These are phyloP conservation scores for Dromiciops gliroides DNA, from an alignment of 2,113 vertebrate genomes.

Conservation along the genomic window DNA sequence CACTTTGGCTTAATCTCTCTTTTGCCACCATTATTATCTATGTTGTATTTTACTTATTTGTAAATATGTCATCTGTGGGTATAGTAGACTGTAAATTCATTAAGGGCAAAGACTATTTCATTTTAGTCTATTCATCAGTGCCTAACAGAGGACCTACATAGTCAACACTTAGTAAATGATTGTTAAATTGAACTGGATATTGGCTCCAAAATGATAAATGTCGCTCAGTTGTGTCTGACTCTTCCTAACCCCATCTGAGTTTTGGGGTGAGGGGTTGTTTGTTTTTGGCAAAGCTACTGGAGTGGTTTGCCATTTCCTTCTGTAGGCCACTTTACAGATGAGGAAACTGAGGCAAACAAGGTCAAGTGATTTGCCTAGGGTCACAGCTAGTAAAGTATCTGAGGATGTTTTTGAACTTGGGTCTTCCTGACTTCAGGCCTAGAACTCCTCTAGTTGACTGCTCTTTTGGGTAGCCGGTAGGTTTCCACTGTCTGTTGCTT, in stretches of 20 bases:
- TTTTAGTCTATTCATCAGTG: neutral
- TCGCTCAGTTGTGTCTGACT: too few species aligned
- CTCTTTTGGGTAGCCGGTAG: conserved; percentile 50
- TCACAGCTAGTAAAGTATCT: neutral
- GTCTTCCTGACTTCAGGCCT: neutral
- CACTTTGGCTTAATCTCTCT: neutral
- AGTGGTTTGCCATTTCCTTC: neutral
- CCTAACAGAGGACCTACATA: neutral
- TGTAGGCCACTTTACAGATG: neutral
- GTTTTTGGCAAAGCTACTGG: neutral
- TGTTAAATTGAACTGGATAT: neutral
- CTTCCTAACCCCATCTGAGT: neutral
- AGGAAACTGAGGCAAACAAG: neutral
- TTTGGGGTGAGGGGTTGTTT: neutral
- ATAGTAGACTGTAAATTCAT: neutral
- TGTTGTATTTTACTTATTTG: neutral
- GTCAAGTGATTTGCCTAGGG: neutral
- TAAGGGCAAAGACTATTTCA: neutral
- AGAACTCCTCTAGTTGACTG: neutral
- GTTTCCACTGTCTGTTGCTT: conserved; percentile 45
- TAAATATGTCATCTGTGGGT: neutral
- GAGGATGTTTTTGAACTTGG: neutral
- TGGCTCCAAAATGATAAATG: too few species aligned
- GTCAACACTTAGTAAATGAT: neutral
- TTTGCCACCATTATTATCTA: neutral